Evolutionary conservation across 2,888 invertebrate genomes (phyloP), one percentile per base, ranked within the genome.

Genomic region (Erebia epiphron): DNA sequence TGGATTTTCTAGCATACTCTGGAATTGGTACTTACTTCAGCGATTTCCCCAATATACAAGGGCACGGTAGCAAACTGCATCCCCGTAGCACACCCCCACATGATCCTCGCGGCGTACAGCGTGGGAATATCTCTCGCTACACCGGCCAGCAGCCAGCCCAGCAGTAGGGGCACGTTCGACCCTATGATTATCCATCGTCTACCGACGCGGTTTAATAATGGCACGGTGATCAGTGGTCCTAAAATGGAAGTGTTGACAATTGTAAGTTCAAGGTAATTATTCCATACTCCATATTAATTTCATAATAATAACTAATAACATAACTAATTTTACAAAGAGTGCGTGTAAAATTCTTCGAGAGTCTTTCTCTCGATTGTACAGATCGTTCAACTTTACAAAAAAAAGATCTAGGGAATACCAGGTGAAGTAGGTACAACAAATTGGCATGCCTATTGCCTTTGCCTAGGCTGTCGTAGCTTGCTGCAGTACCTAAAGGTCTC

Each of bases 21-120:
- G 54, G 8, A 18, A 60, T 52, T 1, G 41, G 9, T 5, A 50
- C 77, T 84, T 83, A 95, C 95, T 79, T 97, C 96, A 57, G 97
- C 95, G 68, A 98, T 96, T 86, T 98, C 98, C 0, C 97, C 97
- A 49, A 98, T 95, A 84, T 98, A 98, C 89, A 98, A 96, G 0
- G 98, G 97, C 14, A 96, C 94, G 0, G 95, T 95, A 0, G 96
- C 96, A 85, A 96, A 96, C 67, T 95, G 94, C 81, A 96, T 95
- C 7, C 96, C 96, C 0, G 95, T 94, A 2, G 95, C 95, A 58
- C 96, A 91, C 0, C 97, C 97, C 85, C 94, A 95, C 72, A 94
- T 84, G 73, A 94, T 87, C 77, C 94, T 91, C 46, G 95, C 95
- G 14, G 86, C 94, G 88, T 94, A 95, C 73, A 94, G 82, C 43